These are phyloP conservation scores for Phthorimaea operculella DNA, from an alignment of 1,140 invertebrate genomes.

Conservation along the genomic window DNA sequence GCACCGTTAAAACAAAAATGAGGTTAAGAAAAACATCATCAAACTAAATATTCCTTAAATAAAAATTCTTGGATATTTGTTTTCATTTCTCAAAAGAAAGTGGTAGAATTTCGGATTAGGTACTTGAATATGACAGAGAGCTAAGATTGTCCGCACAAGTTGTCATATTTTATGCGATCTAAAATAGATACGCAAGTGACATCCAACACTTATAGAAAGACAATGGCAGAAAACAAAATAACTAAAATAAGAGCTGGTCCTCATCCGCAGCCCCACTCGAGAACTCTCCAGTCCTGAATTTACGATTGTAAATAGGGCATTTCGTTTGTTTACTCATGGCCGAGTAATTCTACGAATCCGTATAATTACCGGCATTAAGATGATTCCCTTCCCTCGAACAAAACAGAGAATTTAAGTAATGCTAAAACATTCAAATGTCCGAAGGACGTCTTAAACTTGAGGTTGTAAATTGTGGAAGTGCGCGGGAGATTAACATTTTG, in stretches of 20 bases:
- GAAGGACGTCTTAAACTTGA: conserved; percentile 36
- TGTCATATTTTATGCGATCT: too few species aligned
- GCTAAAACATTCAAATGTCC: conserved; percentile 63
- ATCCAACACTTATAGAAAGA: too few species aligned
- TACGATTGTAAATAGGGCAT: conserved; percentile 62
- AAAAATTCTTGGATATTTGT: too few species aligned
- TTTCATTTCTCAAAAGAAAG: too few species aligned
- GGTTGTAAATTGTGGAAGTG: conserved; percentile 47
- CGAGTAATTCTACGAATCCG: conserved; percentile 62
- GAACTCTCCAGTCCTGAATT: conserved; percentile 34
- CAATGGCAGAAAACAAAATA: background rate
- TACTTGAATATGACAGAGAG: too few species aligned
- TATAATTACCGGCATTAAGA: conserved; percentile 65
- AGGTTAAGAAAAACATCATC: too few species aligned
- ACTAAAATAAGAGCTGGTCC: background rate
- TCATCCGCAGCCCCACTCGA: background rate
- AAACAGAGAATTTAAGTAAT: conserved; percentile 44
- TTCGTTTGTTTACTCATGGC: conserved; percentile 63
- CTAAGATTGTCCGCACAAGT: too few species aligned
- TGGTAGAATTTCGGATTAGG: too few species aligned
- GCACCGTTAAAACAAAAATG: too few species aligned
- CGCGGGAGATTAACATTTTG: conserved; percentile 16
- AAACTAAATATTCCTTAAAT: too few species aligned
- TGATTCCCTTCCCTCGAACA: conserved; percentile 51
- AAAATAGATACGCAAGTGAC: too few species aligned